phyloP scores from a whole-genome alignment of 2,113 vertebrate species.

The Donacobius atricapilla region DNA sequence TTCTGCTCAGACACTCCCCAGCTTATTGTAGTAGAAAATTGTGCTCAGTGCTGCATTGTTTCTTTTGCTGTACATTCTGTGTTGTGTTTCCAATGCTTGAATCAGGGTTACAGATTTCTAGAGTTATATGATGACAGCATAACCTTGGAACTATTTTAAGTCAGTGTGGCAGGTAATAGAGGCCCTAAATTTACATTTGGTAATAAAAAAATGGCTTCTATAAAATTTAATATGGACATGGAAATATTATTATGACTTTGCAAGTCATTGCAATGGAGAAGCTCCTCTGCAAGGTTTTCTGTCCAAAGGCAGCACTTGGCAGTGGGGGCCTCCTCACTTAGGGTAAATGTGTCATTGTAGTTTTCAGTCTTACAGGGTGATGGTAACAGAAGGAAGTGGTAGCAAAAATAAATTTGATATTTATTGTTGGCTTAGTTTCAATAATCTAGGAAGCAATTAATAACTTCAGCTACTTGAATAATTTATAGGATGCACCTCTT shows the following conservation, averaged over 20 bases:
- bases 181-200: background rate
- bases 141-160: constrained; percentile 54
- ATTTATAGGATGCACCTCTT: background rate
- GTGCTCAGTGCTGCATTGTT: background rate
- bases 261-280: constrained; percentile 2
- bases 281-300: background rate
- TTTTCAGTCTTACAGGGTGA: background rate
- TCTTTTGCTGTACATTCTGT: background rate
- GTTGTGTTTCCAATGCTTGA: background rate
- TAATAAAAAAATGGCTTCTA: constrained; percentile 14
- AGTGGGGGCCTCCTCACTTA: background rate
- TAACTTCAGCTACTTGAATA: background rate
- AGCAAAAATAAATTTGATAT: background rate
- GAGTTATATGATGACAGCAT: background rate
- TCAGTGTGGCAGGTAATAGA: background rate
- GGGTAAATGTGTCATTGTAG: background rate
- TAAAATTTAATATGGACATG: constrained; percentile 17
- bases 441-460: constrained; percentile 29
- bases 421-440: constrained; percentile 22
- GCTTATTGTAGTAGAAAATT: constrained; percentile 36
- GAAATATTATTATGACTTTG: constrained; percentile 45
- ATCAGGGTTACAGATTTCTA: constrained; percentile 24
- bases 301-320: background rate
- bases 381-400: background rate
- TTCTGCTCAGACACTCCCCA: constrained; percentile 3